Evolutionary conservation across 2,797 vertebrate genomes (phyloP), one percentile per base, ranked within the genome.

Genomic region (Peromyscus aztecus): DNA sequence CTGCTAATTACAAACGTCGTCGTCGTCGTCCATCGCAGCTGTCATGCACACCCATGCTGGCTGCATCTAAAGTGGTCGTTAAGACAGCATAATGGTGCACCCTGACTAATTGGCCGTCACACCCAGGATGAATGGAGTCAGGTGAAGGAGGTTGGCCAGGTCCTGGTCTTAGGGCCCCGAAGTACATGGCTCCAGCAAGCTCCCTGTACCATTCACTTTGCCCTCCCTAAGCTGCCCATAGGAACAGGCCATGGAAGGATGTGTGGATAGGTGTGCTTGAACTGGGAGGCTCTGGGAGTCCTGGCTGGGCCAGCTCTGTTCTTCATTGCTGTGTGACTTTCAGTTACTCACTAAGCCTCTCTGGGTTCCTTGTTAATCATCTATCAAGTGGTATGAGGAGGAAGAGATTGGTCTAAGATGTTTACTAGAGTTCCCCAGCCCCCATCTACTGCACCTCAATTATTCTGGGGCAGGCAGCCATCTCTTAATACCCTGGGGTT

Each of bases 11-110:
- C 90, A 97, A 95, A 89, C 46, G 96, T 93, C 46, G 59, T 86
- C 46, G 96, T 93, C 46, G 59, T 86, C 0, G n/a, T 98, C 97
- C 97, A 97, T 97, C 86, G 90, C 84, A 95, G 96, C 95, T 96
- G 97, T 97, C 95, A 91, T 63, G 55, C 78, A 95, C 61, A 52
- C 97, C 95, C 57, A 19, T 94, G 89, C 96, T 67, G 97, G 90
- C 96, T 97, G 97, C 97, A 98, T 98, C 97, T 91, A 97, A 98
- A 98, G 97, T 61, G 95, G 97, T 96, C 93, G 96, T 98, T 98
- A 97, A 95, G 67, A 57, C 43, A 0, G 97, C 94, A 84, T 96
- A 98, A 98, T 69, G 91, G 97, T 13, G 71, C 67, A 17, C 82
- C 55, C 97, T 97, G 96, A 98, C 97, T 98, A 98, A 98, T 97